Evolutionary conservation across 2,888 invertebrate species (phyloP).

Genomic region (Coenonympha arcania): DNA sequence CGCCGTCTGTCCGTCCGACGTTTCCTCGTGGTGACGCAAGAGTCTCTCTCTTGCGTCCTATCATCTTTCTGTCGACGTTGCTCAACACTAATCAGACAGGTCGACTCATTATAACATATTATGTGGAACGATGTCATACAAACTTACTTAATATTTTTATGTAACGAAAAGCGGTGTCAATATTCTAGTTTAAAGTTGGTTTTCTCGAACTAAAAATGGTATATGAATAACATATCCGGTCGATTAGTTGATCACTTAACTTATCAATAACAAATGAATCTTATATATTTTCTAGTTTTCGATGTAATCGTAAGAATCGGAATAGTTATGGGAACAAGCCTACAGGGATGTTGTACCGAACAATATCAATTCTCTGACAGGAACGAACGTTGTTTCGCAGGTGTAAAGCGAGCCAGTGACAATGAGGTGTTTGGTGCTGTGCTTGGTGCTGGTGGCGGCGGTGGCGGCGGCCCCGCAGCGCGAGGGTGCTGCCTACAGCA

Average conservation of each 20-base stretch:
- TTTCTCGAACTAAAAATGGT: too few species aligned
- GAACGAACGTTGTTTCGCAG: not conserved
- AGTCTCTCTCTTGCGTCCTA: slow-evolving; percentile 12
- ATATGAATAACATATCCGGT: too few species aligned
- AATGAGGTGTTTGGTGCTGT: slow-evolving; percentile 62
- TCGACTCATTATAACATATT: not conserved
- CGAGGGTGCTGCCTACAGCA: slow-evolving; percentile 87
- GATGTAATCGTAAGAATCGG: too few species aligned
- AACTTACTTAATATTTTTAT: not conserved
- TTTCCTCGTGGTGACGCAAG: slow-evolving; percentile 13
- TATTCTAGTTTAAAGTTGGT: not conserved
- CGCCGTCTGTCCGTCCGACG: not conserved
- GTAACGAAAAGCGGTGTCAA: too few species aligned
- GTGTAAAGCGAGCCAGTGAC: not conserved
- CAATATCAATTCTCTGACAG: too few species aligned
- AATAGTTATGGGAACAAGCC: too few species aligned
- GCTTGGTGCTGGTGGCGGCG: slow-evolving; percentile 69
- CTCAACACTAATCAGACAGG: not conserved
- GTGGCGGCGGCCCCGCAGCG: slow-evolving; percentile 79
- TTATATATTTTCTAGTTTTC: too few species aligned
- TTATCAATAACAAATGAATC: too few species aligned
- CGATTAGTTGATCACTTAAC: too few species aligned
- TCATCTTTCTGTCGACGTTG: slow-evolving; percentile 13
- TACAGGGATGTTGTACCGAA: too few species aligned
- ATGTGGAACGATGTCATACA: not conserved